phyloP scores from a whole-genome alignment of 2,113 vertebrate species.

The Spermophilus dauricus region DNA sequence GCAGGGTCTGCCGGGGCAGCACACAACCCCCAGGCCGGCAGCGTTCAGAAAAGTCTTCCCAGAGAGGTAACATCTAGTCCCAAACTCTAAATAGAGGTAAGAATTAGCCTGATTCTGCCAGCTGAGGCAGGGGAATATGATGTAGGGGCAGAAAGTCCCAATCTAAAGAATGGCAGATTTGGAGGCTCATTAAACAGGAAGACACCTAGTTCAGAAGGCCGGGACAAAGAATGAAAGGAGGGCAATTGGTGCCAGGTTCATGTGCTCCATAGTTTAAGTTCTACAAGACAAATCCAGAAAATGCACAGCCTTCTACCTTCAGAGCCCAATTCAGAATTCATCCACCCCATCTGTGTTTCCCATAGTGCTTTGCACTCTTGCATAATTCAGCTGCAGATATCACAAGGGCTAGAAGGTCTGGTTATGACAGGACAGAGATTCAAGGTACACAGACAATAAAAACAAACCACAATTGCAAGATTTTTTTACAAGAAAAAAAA shows the following conservation, averaged over 20 bases:
- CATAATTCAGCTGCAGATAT: neutral
- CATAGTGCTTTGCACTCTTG: neutral
- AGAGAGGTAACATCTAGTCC: neutral
- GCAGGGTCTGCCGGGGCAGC: neutral
- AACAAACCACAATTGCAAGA: neutral
- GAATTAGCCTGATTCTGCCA: neutral
- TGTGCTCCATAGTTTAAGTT: accelerated
- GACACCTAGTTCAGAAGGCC: too few species aligned
- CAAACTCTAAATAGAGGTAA: neutral
- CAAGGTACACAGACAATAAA: neutral
- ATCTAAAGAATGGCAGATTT: neutral
- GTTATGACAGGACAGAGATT: neutral
- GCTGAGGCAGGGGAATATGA: too few species aligned
- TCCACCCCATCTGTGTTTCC: neutral
- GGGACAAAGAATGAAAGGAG: neutral
- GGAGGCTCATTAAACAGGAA: too few species aligned
- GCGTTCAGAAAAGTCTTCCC: neutral
- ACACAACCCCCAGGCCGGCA: neutral
- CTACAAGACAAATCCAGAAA: neutral
- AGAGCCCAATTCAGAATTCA: neutral
- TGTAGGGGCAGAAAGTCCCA: neutral
- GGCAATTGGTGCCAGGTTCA: accelerated
- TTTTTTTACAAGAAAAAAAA: neutral
- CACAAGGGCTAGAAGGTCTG: too few species aligned
- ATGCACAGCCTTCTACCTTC: neutral